phyloP scores from a whole-genome alignment of 2,113 vertebrate species.

The Myiagra hebetior region DNA sequence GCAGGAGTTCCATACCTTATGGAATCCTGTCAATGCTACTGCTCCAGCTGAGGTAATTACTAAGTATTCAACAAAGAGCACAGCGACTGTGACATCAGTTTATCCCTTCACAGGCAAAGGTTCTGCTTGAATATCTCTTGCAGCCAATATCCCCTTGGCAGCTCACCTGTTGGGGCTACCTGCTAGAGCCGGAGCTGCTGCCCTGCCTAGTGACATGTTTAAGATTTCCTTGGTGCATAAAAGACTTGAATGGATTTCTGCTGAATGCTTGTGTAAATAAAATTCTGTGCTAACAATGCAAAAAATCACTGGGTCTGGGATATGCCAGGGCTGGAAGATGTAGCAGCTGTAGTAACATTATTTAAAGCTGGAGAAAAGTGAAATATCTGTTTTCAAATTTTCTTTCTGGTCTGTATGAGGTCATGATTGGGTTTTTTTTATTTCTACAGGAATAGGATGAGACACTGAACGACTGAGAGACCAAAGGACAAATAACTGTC shows the following conservation, averaged over 20 bases:
- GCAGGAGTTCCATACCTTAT: background rate
- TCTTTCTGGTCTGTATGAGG: background rate
- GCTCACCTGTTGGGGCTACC: background rate
- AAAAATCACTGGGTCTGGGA: background rate
- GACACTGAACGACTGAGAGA: accelerated
- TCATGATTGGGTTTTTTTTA: background rate
- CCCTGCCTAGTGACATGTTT: background rate
- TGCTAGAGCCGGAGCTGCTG: background rate
- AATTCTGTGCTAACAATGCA: background rate
- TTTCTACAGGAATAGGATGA: background rate
- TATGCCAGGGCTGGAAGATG: background rate
- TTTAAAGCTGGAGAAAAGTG: background rate
- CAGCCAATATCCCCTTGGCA: background rate
- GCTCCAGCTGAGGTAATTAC: background rate
- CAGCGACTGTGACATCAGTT: background rate
- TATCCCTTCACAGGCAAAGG: background rate
- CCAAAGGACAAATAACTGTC: background rate
- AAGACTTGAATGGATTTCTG: background rate
- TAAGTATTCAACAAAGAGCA: background rate
- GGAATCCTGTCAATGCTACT: background rate
- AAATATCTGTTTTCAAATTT: background rate
- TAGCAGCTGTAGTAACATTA: background rate
- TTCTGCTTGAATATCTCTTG: background rate
- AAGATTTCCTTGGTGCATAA: background rate
- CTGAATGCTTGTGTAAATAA: background rate